Conservation (phyloP, 2,888 invertebrate genomes). For the Empis livida region DNA sequence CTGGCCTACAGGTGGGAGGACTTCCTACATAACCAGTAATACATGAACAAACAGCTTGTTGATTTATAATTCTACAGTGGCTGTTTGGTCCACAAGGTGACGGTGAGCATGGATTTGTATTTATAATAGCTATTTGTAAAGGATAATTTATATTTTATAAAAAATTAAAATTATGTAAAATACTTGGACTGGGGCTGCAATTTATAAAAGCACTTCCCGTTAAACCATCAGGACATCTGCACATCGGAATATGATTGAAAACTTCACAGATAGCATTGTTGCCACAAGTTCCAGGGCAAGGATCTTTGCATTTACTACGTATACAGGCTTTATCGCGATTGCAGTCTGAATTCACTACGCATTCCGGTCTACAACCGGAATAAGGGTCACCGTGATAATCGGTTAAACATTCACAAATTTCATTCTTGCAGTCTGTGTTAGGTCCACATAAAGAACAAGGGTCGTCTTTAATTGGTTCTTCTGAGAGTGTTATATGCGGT, state of each 20-base stretch:
- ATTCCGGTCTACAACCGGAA: constrained; percentile 55
- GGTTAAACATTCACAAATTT: constrained; percentile 51
- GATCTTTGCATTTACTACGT: constrained; percentile 56
- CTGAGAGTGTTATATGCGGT: constrained; percentile 9
- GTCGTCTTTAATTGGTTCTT: constrained; percentile 37
- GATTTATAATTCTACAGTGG: constrained; percentile 46
- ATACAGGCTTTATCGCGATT: constrained; percentile 52
- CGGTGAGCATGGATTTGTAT: constrained; percentile 41
- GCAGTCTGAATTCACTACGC: constrained; percentile 55
- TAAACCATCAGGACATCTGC: constrained; percentile 44
- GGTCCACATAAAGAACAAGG: constrained; percentile 62
- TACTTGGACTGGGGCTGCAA: constrained; percentile 45
- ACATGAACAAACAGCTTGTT: constrained; percentile 58
- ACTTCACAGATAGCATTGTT: constrained; percentile 56
- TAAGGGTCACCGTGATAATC: constrained; percentile 61
- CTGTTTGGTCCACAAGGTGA: constrained; percentile 54
- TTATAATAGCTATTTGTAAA: constrained; percentile 21
- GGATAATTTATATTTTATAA: not conserved
- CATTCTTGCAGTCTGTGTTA: constrained; percentile 53
- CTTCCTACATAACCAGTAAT: constrained; percentile 48
- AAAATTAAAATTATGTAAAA: constrained; percentile 8
- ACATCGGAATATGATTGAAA: constrained; percentile 60
- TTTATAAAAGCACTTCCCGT: constrained; percentile 57
- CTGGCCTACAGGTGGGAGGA: constrained; percentile 57
- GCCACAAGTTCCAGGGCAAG: constrained; percentile 62